These are phyloP conservation scores for Erebia epiphron DNA, from an alignment of 2,888 invertebrate genomes.

Conservation along the genomic window DNA sequence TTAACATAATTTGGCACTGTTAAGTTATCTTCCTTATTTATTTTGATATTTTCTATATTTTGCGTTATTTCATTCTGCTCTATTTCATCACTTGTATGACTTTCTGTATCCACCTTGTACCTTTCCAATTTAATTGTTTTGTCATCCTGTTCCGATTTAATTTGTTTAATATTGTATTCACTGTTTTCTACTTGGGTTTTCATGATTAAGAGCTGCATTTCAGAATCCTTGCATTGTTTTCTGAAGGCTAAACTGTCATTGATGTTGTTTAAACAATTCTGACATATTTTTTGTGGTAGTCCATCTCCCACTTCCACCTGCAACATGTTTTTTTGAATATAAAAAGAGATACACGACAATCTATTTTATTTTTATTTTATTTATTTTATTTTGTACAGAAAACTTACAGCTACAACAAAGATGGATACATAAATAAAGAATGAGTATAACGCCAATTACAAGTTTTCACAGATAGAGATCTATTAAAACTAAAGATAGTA, in stretches of 20 bases:
- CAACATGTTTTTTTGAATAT: not conserved
- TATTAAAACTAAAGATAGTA: no score
- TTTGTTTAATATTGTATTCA: not conserved
- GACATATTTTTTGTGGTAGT: conserved; percentile 57
- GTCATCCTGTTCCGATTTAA: not conserved
- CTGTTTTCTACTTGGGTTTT: conserved; percentile 28
- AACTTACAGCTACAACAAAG: no score
- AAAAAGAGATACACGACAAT: no score
- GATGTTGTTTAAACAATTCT: conserved; percentile 43
- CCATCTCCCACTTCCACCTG: conserved; percentile 53
- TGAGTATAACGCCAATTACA: no score
- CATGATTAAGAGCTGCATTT: conserved; percentile 44
- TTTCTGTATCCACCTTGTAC: not conserved
- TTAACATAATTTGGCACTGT: not conserved
- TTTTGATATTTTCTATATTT: not conserved
- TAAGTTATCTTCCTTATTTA: not conserved
- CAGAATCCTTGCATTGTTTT: conserved; percentile 49
- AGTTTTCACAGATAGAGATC: no score
- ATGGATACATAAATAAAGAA: no score
- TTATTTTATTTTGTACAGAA: no score
- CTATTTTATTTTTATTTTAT: no score
- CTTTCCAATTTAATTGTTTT: not conserved
- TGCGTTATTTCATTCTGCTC: not conserved
- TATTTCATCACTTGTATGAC: conserved; percentile 3
- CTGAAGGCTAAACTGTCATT: conserved; percentile 52